Evolutionary conservation across 92 coral and sea anemone genomes (phyloP).

Genomic region (Siderastrea siderea): DNA sequence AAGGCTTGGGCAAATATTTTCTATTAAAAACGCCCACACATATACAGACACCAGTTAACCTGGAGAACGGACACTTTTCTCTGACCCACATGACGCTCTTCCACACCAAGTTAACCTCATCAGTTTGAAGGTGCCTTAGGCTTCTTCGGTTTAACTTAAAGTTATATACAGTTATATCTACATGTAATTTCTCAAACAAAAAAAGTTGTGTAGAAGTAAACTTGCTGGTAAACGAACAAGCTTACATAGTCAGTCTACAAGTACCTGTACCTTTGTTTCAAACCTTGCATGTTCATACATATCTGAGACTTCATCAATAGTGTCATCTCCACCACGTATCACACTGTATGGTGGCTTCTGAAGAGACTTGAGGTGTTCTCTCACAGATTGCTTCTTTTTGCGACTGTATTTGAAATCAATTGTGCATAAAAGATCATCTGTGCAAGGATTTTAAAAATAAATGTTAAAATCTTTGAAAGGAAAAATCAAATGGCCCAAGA

Average conservation of each 20-base stretch:
- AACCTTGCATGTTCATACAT: slow-evolving; percentile 98
- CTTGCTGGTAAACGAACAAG: no score
- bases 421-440: slow-evolving; percentile 93
- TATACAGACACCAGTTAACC: no score
- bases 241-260: background rate
- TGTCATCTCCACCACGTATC: slow-evolving; percentile 89
- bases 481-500: background rate
- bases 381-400: slow-evolving; percentile 91
- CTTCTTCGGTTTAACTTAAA: no score
- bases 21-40: no score
- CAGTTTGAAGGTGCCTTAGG: no score
- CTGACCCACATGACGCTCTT: no score
- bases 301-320: slow-evolving; percentile 86
- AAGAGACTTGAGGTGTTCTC: slow-evolving; percentile 85
- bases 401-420: slow-evolving; percentile 89
- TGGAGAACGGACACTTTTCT: no score
- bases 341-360: slow-evolving; percentile 85
- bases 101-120: no score
- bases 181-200: no score
- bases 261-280: slow-evolving; percentile 83
- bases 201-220: no score
- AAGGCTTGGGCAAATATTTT: no score
- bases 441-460: background rate
- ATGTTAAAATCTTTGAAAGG: background rate
- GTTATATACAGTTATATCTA: no score